Base-by-base conservation (phyloP, 2,888 invertebrate species). In the Synanthedon andrenaeformis region DNA sequence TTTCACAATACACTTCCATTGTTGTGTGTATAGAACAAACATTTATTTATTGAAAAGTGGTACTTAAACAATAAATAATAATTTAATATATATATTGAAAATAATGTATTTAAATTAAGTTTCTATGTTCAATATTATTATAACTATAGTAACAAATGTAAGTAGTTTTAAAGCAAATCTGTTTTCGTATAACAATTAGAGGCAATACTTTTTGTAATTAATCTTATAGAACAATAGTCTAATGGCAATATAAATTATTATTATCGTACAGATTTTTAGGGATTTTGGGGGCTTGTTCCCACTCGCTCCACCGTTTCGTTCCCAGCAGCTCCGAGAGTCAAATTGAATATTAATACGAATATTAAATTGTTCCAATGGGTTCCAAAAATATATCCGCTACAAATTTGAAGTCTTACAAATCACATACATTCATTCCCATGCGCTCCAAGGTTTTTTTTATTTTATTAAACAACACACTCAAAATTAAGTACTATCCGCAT, bases 171-270 rank as follows among this genome's bases (percentile, higher is more conserved):
- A 73, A 73, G 66, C 70, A 74, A 72, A 75, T 75, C 76, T 79
- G 76, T 75, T 77, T 76, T 81, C 79, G 71, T 77, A 70, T 79
- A 74, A 79, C 76, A 77, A 77, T 79, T 84, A 86, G 83, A 80
- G 81, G 82, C 83, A 82, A 82, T 85, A 85, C 81, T 82, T 83
- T 85, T 84, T 75, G 83, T 82, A 84, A 76, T 79, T 80, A 77
- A 77, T 84, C 79, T 68, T 74, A 73, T 72, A 76, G 79, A 81
- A 84, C 80, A 81, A 82, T 85, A 85, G 79, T 69, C 72, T 79
- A 78, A 82, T 76, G 67, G 76, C 77, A 79, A 79, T 78, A 78
- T 53, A 57, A 57, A 57, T 52, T 57, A 57, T 53, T 52, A 53
- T 57, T 53, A 35, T 10, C 35, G 10, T 35, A 35, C 35, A 54